Base-by-base conservation (phyloP, 2,888 invertebrate species). In the Mythimna vitellina region DNA sequence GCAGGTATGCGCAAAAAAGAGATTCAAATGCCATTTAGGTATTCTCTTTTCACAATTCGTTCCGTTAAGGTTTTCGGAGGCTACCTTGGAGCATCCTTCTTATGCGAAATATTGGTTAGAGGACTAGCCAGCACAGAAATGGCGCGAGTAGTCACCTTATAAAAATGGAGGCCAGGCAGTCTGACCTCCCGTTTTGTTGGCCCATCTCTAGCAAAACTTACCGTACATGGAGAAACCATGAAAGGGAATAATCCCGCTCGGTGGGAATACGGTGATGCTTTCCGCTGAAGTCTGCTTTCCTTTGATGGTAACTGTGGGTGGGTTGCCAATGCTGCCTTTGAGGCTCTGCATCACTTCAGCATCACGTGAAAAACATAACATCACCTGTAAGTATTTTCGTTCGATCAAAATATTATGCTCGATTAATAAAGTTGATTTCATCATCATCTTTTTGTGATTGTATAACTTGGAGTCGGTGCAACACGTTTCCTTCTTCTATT, bases 201-300 rank as follows among this genome's bases (percentile, higher is more conserved):
- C 17, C 8, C 9, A 29, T 29, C 25, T 25, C 54, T 17, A 54
- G 25, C 4, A 32, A 54, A 46, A 61, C 94, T 89, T 96, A 99
- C 99, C 99, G 92, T 99, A 99, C 99, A 99, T 99, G 29, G 99
- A 98, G 93, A 99, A 99, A 1, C 99, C 99, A 92, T 99, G 99
- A 93, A 99, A 99, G 0, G 99, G 99, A 84, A 99, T 99, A 53
- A 99, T 97, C 0, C 99, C 99, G 90, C 98, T 99, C 0, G 99
- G 99, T 10, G 99, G 99, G 90, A 99, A 99, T 57, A 97, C 97
- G 29, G 98, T 97, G 29, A 97, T 96, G 88, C 97, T 97, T 86
- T 98, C 98, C 8, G 97, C 93, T 0, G 97, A 95, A 0, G 97
- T 96, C 81, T 97, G 97, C 88, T 97, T 97, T 22, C 98, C 98